Evolutionary conservation across 1,140 invertebrate genomes (phyloP).

Genomic region (Drosophila obscura): DNA sequence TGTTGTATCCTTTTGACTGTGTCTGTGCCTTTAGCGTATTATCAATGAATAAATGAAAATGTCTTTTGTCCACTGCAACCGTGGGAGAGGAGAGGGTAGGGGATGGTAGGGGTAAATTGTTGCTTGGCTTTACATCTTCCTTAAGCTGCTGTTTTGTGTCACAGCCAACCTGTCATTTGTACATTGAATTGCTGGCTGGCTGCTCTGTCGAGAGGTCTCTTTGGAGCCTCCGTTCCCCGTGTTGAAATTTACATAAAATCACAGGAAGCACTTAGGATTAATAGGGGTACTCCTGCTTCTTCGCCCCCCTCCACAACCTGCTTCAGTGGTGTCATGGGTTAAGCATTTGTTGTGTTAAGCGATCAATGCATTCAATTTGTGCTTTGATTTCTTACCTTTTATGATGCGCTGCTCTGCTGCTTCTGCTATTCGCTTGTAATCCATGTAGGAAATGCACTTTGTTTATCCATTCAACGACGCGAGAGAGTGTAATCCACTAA

Average conservation of each 20-base stretch:
- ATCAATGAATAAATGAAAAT: slow-evolving; percentile 83
- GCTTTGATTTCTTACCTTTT: slow-evolving; percentile 45
- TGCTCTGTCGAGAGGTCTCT: neutral
- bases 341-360: slow-evolving; percentile 38
- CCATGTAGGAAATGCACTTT: slow-evolving; percentile 49
- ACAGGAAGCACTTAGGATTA: slow-evolving; percentile 82
- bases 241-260: slow-evolving; percentile 79
- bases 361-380: slow-evolving; percentile 40
- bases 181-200: slow-evolving; percentile 65
- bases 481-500: slow-evolving; percentile 26
- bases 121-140: slow-evolving; percentile 67
- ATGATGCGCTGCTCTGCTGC: slow-evolving; percentile 1
- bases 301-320: too few species aligned
- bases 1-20: slow-evolving; percentile 10
- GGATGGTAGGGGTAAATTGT: slow-evolving; percentile 59
- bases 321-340: slow-evolving; percentile 33
- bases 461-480: slow-evolving; percentile 35
- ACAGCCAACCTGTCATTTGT: slow-evolving; percentile 81
- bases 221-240: slow-evolving; percentile 12
- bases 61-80: slow-evolving; percentile 50
- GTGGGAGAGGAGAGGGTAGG: neutral
- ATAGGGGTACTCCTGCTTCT: slow-evolving; percentile 51
- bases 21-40: slow-evolving; percentile 46
- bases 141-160: slow-evolving; percentile 77
- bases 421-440: slow-evolving; percentile 30